Conservation (phyloP, 2,113 vertebrate genomes). For the Acanthochromis polyacanthus region DNA sequence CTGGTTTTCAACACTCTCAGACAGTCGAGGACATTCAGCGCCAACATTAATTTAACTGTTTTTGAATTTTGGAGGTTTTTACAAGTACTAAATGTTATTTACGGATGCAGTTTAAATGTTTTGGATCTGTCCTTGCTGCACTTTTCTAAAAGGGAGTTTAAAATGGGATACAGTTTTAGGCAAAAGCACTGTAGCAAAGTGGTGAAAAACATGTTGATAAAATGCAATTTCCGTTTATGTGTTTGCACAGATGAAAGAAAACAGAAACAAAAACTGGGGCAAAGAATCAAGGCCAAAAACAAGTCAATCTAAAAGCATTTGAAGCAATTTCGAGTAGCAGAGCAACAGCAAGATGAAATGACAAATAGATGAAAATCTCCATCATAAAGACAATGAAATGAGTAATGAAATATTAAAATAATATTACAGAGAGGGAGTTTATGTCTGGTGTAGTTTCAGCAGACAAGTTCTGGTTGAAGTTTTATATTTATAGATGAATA, state of each 20-base stretch:
- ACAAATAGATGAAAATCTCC: background rate
- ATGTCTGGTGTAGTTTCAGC: background rate
- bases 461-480: background rate
- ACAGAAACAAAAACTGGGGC: background rate
- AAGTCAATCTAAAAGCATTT: slow-evolving; percentile 2
- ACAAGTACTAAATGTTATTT: background rate
- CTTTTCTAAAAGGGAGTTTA: background rate
- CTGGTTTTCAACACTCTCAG: background rate
- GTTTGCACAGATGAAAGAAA: slow-evolving; percentile 19
- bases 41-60: slow-evolving; percentile 10
- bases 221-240: slow-evolving; percentile 8
- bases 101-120: slow-evolving; percentile 8
- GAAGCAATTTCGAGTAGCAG: background rate
- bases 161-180: background rate
- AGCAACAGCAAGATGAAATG: background rate
- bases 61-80: background rate
- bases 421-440: background rate
- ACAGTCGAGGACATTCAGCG: background rate
- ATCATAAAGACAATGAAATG: background rate
- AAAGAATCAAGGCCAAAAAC: slow-evolving; percentile 3
- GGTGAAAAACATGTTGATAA: background rate
- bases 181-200: background rate
- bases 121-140: background rate
- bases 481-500: slow-evolving; percentile 17
- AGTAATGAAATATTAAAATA: slow-evolving; percentile 11